Percentiles rank a stretch among this genome's conserved stretches.
These are phyloP conservation scores for Macrophya alboannulata DNA, from an alignment of 2,888 invertebrate genomes.

Conservation along the genomic window DNA sequence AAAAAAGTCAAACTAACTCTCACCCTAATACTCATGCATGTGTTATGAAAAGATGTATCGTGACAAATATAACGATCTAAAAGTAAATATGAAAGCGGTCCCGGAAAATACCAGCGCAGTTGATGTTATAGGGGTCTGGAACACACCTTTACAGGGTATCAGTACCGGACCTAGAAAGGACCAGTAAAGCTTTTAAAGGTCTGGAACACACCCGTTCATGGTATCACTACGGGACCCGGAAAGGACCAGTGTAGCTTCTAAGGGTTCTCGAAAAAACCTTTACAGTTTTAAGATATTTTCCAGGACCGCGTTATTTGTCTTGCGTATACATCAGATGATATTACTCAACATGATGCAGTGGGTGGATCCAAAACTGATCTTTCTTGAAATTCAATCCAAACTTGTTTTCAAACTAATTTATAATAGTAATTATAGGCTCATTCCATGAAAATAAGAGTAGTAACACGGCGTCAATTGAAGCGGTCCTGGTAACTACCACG, in stretches of 20 bases:
- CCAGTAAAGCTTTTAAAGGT: not conserved
- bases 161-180: slow-evolving; percentile 8
- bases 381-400: not conserved
- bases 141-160: not conserved
- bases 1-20: no score
- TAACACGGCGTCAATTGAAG: not conserved
- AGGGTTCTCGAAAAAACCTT: slow-evolving; percentile 7
- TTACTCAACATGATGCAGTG: not conserved
- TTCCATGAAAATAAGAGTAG: not conserved
- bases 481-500: slow-evolving; percentile 18
- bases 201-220: slow-evolving; percentile 12
- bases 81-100: not conserved
- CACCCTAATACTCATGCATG: no score
- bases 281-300: not conserved
- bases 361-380: not conserved
- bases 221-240: slow-evolving; percentile 17
- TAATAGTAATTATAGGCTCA: not conserved
- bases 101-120: not conserved
- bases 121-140: not conserved
- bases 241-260: slow-evolving; percentile 11
- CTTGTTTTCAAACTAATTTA: not conserved
- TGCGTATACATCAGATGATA: not conserved
- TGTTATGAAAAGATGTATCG: not conserved
- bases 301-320: slow-evolving; percentile 5
- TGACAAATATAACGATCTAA: not conserved